Base-by-base conservation (phyloP, 2,113 vertebrate genomes). In the Pachyramphus minor region DNA sequence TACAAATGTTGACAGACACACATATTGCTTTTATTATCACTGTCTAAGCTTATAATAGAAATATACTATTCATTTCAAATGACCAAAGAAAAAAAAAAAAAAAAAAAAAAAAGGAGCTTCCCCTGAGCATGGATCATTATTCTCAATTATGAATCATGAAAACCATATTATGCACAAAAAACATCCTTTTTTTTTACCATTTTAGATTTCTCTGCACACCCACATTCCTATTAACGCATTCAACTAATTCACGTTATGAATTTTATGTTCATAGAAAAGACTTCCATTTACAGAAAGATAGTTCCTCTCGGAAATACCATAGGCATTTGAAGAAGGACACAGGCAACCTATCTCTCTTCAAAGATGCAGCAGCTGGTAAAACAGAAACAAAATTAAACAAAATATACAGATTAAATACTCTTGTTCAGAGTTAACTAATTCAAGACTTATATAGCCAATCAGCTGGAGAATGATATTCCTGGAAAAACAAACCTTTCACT, bases 11-110 rank as follows among this genome's bases (percentile, higher is more conserved):
- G 91, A 95, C 91, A 94, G 68, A 96, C 44, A 75, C 2, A 5
- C 94, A 73, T 41, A 84, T n/a, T 89, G 69, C 62, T 95, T 95
- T 95, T 89, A 92, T 71, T 90, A 89, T 72, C 80, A 52, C 52
- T 81, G 79, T 84, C 89, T 95, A 71, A 74, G 49, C 60, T 78
- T 81, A 35, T 59, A 95, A 84, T 2, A 81, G 27, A 78, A 86
- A 35, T 23, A 68, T 17, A 75, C 21, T n/a, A 59, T 77, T 89
- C 21, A 84, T 74, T 92, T 84, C 44, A 89, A 82, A 84, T 60
- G 74, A 84, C 77, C 89, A 89, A 91, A 84, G 37, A 0, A 2
- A 58, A 86, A n/a, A n/a, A n/a, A n/a, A 67, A 37, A 30, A 35
- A n/a, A n/a, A n/a, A n/a, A n/a, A 76, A 44, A 68, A 67, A 37